Evolutionary conservation across 2,888 invertebrate genomes (phyloP).

Genomic region (Lypha dubia): DNA sequence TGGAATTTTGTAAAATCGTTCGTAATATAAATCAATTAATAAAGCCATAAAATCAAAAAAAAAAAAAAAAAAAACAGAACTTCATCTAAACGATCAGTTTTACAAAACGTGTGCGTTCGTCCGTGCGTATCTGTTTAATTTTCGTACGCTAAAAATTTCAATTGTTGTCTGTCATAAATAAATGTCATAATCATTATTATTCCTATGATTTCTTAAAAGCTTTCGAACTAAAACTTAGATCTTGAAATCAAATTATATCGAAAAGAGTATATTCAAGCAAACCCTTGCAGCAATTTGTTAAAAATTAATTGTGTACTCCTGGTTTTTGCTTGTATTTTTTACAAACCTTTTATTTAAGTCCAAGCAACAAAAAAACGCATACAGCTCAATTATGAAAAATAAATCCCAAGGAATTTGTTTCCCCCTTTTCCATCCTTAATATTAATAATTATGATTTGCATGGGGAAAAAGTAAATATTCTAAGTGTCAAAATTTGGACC

Average conservation of each 20-base stretch:
- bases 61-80: not conserved
- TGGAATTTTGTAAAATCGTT: slow-evolving; percentile 73
- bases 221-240: not conserved
- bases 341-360: not conserved
- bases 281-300: not conserved
- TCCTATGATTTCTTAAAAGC: slow-evolving; percentile 12
- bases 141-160: not conserved
- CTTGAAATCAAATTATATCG: not conserved
- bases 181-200: slow-evolving; percentile 33
- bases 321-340: not conserved
- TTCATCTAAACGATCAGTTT: not conserved
- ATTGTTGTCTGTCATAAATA: slow-evolving; percentile 16
- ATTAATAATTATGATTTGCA: no score
- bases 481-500: no score
- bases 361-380: no score
- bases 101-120: slow-evolving; percentile 13
- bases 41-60: slow-evolving; percentile 38
- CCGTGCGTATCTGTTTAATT: slow-evolving; percentile 2
- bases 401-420: no score
- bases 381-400: no score
- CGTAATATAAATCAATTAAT: slow-evolving; percentile 66
- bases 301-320: not conserved
- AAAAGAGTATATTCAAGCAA: not conserved
- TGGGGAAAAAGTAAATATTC: no score
- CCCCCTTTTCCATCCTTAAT: no score